Evolutionary conservation across 2,797 vertebrate genomes (phyloP), one percentile per base, ranked within the genome.

Genomic region (Yasuhikotakia modesta): DNA sequence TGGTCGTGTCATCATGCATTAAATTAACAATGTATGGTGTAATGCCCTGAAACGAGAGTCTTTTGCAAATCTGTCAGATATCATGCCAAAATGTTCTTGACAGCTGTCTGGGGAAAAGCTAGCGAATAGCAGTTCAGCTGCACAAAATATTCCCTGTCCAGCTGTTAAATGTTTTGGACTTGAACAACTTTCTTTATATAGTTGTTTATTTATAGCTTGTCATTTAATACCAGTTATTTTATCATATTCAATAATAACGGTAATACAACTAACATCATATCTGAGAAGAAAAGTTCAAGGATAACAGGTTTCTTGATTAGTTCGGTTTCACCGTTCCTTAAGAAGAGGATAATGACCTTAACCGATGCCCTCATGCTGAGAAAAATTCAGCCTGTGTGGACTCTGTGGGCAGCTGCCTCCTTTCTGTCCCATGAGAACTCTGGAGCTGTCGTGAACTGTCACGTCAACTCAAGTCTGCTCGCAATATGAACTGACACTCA

Each of bases 1-100:
- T 96, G 95, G 93, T 94, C 93, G 89, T 92, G 93, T 96, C 95
- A 95, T 92, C 93, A 92, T 90, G 94, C 92, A 97, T 97, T 96
- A 96, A 94, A 95, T 94, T 95, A 96, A 95, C 92, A 91, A 95
- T 92, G 93, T 93, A 94, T 93, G 89, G 93, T 94, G 90, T 87
- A 93, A 89, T 92, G 94, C 94, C 94, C 94, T 89, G 93, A 93
- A 95, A 96, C 90, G 89, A 94, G 91, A 94, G 94, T 96, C 94
- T 95, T 94, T 91, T 91, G 92, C 89, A 94, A 94, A 93, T 94
- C 93, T 93, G 95, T 95, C 94, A 95, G 91, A 93, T 92, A 93
- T 94, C 92, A 91, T 84, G 91, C 89, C 86, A 91, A 93, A 96
- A 94, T 87, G 87, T 90, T 92, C 92, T 88, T 92, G 94, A 94